Evolutionary conservation across 2,888 invertebrate species (phyloP).

Genomic region (Megaustenia siamemsis): DNA sequence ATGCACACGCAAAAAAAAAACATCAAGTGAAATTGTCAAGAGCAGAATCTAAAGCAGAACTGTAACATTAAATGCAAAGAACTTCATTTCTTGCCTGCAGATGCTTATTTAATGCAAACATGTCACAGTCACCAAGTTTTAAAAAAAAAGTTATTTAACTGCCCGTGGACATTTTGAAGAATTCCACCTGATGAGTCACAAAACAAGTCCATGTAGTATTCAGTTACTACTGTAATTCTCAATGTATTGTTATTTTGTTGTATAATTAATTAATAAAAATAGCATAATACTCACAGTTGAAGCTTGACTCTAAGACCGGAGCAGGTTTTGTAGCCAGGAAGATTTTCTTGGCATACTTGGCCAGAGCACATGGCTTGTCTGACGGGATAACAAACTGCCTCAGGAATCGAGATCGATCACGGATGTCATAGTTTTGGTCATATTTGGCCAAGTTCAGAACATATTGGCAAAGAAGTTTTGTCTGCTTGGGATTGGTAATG

Average conservation of each 20-base stretch:
- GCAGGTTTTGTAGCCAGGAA: slow-evolving; percentile 96
- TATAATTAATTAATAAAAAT: neutral
- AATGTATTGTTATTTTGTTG: no score
- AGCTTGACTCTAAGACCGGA: slow-evolving; percentile 89
- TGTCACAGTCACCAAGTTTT: no score
- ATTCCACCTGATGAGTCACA: neutral
- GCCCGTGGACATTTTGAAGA: no score
- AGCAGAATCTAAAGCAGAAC: no score
- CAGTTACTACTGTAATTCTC: neutral
- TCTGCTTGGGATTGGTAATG: slow-evolving; percentile 92
- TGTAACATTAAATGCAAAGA: no score
- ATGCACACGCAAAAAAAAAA: no score
- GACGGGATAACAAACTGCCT: slow-evolving; percentile 88
- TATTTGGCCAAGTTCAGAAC: slow-evolving; percentile 96
- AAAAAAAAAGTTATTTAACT: no score
- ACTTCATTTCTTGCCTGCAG: no score
- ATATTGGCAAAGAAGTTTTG: slow-evolving; percentile 92
- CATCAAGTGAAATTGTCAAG: no score
- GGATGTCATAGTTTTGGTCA: slow-evolving; percentile 97
- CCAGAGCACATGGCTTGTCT: slow-evolving; percentile 82
- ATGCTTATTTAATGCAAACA: no score
- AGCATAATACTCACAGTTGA: slow-evolving; percentile 76
- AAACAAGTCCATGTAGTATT: neutral
- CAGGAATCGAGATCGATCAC: slow-evolving; percentile 95
- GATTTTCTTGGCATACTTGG: slow-evolving; percentile 88